phyloP scores from a whole-genome alignment of 2,113 vertebrate genomes.

The Siphamia tubifer region DNA sequence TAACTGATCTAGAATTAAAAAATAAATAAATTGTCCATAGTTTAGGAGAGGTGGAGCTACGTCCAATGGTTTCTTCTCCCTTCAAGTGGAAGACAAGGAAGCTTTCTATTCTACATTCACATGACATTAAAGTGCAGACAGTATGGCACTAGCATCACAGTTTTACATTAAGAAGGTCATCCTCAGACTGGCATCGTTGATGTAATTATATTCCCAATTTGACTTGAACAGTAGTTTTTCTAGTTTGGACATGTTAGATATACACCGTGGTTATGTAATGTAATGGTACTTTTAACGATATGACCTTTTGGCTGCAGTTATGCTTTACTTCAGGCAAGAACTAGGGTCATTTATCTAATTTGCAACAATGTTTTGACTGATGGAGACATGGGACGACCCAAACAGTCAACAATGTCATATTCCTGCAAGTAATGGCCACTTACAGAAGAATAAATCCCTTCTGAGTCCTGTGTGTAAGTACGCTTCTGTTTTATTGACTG shows the following conservation, averaged over 20 bases:
- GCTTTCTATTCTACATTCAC: too few relatives aligned
- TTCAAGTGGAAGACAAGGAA: too few relatives aligned
- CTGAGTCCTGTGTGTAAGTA: too few relatives aligned
- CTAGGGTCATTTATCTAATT: conserved; percentile 28
- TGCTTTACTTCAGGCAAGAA: not conserved
- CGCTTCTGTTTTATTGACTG: too few relatives aligned
- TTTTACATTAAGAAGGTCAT: not conserved
- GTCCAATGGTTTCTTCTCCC: too few relatives aligned
- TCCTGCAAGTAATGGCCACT: not conserved
- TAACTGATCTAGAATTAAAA: too few relatives aligned
- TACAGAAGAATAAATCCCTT: conserved; percentile 5
- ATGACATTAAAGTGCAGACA: not conserved
- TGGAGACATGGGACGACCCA: conserved; percentile 4
- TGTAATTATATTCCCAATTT: conserved; percentile 47
- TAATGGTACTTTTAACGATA: conserved; percentile 30
- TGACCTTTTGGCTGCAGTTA: conserved; percentile 3
- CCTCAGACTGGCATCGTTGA: conserved; percentile 8
- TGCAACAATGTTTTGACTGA: conserved; percentile 30
- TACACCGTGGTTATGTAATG: conserved; percentile 4
- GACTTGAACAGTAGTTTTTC: conserved; percentile 17
- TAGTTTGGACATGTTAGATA: conserved; percentile 10
- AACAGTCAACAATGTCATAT: not conserved
- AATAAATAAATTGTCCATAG: too few relatives aligned
- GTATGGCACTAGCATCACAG: not conserved
- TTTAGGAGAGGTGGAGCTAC: too few relatives aligned